phyloP scores from a whole-genome alignment of 1,140 invertebrate species.

The Zelostemma sp. region DNA sequence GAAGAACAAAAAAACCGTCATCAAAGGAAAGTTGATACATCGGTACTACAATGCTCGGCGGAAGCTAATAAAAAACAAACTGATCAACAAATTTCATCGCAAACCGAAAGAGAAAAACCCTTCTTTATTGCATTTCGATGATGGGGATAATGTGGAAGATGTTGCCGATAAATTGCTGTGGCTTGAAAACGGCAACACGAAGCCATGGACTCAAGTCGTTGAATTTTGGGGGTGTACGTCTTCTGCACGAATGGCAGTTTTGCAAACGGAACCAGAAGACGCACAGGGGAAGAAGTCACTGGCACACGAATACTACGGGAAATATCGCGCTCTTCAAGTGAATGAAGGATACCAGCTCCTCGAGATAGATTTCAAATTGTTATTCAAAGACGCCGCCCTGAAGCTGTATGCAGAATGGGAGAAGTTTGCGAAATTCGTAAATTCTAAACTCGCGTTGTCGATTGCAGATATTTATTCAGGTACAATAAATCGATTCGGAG shows the following conservation, averaged over 20 bases:
- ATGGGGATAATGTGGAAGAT: not conserved
- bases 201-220: not conserved
- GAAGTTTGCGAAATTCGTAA: not conserved
- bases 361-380: not conserved
- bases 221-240: not conserved
- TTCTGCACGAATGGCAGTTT: not conserved
- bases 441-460: not conserved
- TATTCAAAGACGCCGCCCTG: not conserved
- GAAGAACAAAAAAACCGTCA: not conserved
- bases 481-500: not conserved
- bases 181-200: not conserved
- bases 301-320: not conserved
- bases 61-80: not conserved
- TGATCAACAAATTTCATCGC: not conserved
- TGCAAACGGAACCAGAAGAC: no score
- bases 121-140: not conserved
- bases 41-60: not conserved
- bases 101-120: not conserved
- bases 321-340: not conserved
- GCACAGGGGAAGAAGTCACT: not conserved
- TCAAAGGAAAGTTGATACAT: not conserved
- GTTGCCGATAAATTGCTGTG: not conserved
- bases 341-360: not conserved
- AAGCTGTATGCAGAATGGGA: not conserved
- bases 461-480: not conserved